Evolutionary conservation across 2,113 vertebrate genomes (phyloP).

Genomic region (Xerus inauris): DNA sequence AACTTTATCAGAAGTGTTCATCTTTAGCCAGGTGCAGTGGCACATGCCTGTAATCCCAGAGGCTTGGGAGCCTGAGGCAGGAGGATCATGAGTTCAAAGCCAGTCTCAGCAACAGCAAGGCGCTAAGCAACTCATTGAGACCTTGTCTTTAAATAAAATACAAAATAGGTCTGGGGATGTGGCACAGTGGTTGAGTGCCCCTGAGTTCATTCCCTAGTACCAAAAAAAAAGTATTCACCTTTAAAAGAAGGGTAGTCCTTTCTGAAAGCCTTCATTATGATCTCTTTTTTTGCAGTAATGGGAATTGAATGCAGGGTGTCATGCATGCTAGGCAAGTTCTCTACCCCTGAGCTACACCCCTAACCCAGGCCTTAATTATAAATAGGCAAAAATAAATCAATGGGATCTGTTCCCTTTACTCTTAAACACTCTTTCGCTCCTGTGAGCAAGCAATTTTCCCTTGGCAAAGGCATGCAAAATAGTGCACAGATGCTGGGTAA

Average conservation of each 20-base stretch:
- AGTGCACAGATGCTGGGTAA: conserved; percentile 36
- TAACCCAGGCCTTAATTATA: background rate
- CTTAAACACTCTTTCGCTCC: background rate
- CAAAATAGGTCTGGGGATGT: no score
- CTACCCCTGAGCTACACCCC: no score
- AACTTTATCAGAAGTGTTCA: background rate
- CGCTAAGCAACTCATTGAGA: no score
- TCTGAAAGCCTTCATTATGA: background rate
- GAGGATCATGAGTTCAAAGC: no score
- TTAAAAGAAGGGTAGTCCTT: background rate
- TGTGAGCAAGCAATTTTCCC: background rate
- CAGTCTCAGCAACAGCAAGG: no score
- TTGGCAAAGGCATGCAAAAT: background rate
- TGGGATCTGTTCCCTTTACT: background rate
- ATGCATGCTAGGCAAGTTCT: no score
- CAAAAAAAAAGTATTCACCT: background rate
- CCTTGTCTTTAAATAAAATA: no score
- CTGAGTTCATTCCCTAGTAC: no score
- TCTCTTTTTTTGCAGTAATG: background rate
- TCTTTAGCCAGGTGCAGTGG: background rate
- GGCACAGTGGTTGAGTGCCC: no score
- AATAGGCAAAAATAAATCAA: background rate
- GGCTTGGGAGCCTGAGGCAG: no score
- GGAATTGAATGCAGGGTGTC: background rate
- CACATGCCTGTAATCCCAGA: no score